These are phyloP conservation scores for Ictalurus punctatus DNA, from an alignment of 2,113 vertebrate genomes.

Conservation along the genomic window DNA sequence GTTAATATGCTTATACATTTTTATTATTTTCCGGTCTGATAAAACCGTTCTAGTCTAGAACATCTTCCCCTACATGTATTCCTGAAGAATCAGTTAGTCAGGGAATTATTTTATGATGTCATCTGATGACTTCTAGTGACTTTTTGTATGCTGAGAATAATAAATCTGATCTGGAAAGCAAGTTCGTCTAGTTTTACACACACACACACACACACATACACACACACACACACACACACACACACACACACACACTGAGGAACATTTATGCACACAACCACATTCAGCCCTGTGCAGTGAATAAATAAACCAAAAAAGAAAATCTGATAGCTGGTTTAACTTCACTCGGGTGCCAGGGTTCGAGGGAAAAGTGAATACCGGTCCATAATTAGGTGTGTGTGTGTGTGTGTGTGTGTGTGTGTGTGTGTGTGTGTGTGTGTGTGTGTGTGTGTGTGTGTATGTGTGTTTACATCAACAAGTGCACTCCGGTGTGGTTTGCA, in stretches of 20 bases:
- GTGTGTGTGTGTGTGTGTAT: background rate
- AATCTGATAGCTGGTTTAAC: background rate
- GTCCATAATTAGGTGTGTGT: background rate
- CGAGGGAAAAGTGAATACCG: background rate
- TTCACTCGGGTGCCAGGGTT: background rate
- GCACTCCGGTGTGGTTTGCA: conserved; percentile 3
- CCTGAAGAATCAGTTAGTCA: background rate
- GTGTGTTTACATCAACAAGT: background rate
- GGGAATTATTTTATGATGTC: background rate
- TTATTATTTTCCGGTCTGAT: background rate
- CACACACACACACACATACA: no score
- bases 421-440: background rate
- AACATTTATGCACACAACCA: no score
- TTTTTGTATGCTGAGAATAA: background rate
- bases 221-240: no score
- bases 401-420: background rate
- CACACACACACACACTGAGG: no score
- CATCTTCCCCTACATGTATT: background rate
- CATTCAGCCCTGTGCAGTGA: no score
- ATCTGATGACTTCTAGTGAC: background rate
- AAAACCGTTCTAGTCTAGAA: background rate
- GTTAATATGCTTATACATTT: no score
- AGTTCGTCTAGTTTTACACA: background rate
- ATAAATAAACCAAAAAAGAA: no score
- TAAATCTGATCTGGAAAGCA: background rate